Conservation (phyloP, 2,888 invertebrate genomes). For the Drosophila infuscata region DNA sequence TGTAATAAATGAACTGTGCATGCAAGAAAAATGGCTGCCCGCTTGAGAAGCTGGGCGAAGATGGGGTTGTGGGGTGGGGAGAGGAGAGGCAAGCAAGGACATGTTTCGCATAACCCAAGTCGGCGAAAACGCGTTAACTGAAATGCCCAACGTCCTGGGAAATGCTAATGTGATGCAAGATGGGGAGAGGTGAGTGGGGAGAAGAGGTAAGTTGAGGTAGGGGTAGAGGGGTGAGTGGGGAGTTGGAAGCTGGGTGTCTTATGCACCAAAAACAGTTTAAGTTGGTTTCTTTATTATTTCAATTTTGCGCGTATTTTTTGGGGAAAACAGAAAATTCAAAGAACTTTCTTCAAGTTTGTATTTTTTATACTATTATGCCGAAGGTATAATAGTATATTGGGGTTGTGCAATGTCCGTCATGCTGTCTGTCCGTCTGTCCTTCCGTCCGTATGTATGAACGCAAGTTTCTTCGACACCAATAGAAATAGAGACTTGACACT, state of each 20-base stretch:
- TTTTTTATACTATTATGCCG: too few species aligned
- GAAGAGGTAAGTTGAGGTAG: too few species aligned
- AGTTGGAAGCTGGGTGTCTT: background rate
- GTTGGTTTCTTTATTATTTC: background rate
- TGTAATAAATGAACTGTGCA: slow-evolving; percentile 77
- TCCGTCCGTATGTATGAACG: too few species aligned
- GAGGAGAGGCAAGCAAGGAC: slow-evolving; percentile 28
- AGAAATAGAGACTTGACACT: too few species aligned
- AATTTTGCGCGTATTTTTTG: background rate
- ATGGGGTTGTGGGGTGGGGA: too few species aligned
- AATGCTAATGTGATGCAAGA: slow-evolving; percentile 18
- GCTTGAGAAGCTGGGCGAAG: background rate
- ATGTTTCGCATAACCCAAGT: slow-evolving; percentile 30
- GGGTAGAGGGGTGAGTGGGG: too few species aligned
- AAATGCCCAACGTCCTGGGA: slow-evolving; percentile 60
- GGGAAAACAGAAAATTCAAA: background rate
- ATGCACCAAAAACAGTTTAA: background rate
- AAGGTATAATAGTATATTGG: too few species aligned
- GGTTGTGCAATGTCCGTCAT: too few species aligned
- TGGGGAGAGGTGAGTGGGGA: background rate
- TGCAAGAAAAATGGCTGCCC: slow-evolving; percentile 70
- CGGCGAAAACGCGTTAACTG: slow-evolving; percentile 55
- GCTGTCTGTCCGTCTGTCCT: too few species aligned
- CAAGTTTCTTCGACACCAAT: too few species aligned
- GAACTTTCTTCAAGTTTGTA: background rate